These are phyloP conservation scores for Nemurella pictetii DNA, from an alignment of 2,888 invertebrate genomes.

Conservation along the genomic window DNA sequence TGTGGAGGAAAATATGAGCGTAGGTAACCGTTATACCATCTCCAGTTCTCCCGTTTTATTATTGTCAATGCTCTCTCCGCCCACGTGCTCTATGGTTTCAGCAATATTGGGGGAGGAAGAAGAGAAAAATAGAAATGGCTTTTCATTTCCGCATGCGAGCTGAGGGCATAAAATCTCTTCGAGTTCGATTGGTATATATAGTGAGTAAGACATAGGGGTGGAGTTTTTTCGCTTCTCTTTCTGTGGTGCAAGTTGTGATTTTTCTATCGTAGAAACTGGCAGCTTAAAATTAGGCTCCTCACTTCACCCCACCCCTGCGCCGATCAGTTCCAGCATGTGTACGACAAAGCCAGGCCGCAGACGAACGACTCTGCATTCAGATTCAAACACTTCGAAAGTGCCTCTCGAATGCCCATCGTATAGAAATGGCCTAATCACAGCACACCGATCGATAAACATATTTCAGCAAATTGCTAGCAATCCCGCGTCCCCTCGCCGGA, in stretches of 20 bases:
- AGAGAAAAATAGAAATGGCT: slow-evolving; percentile 36
- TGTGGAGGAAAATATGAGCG: slow-evolving; percentile 1
- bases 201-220: slow-evolving; percentile 1
- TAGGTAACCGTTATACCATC: slow-evolving; percentile 21
- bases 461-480: background rate
- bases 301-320: background rate
- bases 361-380: background rate
- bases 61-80: slow-evolving; percentile 12
- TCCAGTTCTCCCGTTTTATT: slow-evolving; percentile 13
- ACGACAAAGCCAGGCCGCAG: background rate
- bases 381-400: background rate
- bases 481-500: no score
- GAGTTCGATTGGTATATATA: slow-evolving; percentile 12
- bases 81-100: slow-evolving; percentile 1
- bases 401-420: background rate
- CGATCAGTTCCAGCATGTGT: background rate
- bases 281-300: background rate
- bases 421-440: background rate
- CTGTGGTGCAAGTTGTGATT: background rate
- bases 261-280: background rate
- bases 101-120: background rate
- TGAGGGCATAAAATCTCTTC: slow-evolving; percentile 36
- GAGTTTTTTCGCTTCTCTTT: background rate
- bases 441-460: background rate
- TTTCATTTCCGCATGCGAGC: slow-evolving; percentile 37